Evolutionary conservation across 2,888 invertebrate species (phyloP), one percentile per base, ranked within the genome.

Genomic region (Dexiosoma caninum): DNA sequence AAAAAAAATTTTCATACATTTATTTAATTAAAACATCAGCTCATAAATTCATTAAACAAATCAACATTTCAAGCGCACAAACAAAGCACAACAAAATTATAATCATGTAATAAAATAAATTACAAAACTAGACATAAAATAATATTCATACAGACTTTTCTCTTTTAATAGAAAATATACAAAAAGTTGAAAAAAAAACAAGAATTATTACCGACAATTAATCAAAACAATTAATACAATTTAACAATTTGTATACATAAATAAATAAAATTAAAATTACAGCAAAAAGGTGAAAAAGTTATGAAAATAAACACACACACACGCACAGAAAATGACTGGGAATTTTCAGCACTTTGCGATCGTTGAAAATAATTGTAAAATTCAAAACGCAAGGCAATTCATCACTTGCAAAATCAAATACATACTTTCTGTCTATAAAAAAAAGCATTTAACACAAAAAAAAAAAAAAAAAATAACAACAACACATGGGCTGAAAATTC

Each of bases 1-100:
- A 32, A 14, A 57, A 44, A 30, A 12, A 57, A 69, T 44, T 23
- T 44, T 44, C 14, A 27, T 27, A 6, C 6, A 27, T 16, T 9
- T 69, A 57, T 69, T 57, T 57, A 57, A 57, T 69, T 57, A 69
- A 46, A 44, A 35, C 23, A 14, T 19, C n/a, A 55, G 53, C 12
- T 40, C 14, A 57, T 23, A 66, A 44, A 71, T 71, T 60, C 59
- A 70, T 27, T 37, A 71, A n/a, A 71, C 70, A 70, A 70, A 69
- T 69, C n/a, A 42, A 53, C n/a, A n/a, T n/a, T n/a, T n/a, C n/a
- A n/a, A n/a, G n/a, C n/a, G n/a, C n/a, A n/a, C n/a, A n/a, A n/a
- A n/a, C n/a, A n/a, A n/a, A n/a, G n/a, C n/a, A n/a, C n/a, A n/a
- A n/a, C n/a, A n/a, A n/a, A n/a, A n/a, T n/a, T n/a, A n/a, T n/a